These are phyloP conservation scores for Sciurus vulgaris DNA, from an alignment of 2,797 vertebrate species.

Conservation along the genomic window DNA sequence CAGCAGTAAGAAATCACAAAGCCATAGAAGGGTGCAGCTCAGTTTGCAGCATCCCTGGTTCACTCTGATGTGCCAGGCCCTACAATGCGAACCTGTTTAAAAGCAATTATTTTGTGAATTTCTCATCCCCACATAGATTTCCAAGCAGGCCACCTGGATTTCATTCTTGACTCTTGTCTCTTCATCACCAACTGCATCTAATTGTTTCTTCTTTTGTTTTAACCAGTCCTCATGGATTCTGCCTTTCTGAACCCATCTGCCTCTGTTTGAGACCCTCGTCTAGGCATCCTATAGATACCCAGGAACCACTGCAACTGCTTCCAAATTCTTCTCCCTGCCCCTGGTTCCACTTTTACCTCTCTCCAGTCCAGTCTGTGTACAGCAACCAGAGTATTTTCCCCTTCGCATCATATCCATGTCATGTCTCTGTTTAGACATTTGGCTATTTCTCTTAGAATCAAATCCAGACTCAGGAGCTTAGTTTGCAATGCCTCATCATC, in stretches of 20 bases:
- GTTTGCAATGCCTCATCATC: not conserved
- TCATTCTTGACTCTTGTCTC: not conserved
- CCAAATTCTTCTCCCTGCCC: no score
- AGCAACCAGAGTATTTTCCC: not conserved
- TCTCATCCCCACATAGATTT: not conserved
- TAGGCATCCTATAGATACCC: not conserved
- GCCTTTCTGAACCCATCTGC: not conserved
- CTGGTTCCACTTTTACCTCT: not conserved
- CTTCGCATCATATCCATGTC: not conserved
- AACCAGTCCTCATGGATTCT: not conserved
- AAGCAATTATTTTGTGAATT: not conserved
- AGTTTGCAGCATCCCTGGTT: not conserved
- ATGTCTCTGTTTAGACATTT: not conserved
- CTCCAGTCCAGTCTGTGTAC: not conserved
- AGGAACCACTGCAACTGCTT: not conserved
- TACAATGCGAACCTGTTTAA: not conserved
- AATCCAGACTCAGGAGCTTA: not conserved
- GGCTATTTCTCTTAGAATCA: not conserved
- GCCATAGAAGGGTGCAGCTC: not conserved
- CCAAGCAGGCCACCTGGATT: not conserved
- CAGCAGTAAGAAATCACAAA: not conserved
- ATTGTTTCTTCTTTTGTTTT: not conserved
- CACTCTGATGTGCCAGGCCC: not conserved
- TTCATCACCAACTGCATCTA: not conserved
- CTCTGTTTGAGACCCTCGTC: not conserved